Evolutionary conservation across 2,888 invertebrate species (phyloP), one percentile per base, ranked within the genome.

Genomic region (Perizoma affinitatum): DNA sequence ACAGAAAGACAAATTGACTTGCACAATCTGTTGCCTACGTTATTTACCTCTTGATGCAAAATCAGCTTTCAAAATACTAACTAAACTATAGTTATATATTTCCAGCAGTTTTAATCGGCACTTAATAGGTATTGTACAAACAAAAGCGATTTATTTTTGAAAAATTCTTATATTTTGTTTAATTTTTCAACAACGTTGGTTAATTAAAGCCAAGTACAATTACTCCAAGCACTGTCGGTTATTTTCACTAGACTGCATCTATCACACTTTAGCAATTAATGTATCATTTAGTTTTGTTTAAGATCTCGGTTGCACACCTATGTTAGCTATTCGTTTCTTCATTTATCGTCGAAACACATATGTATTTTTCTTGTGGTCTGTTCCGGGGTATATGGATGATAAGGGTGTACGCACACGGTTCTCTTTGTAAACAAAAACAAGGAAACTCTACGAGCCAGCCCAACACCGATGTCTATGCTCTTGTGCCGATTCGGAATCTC

Each of bases 391-490:
- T 79, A 92, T 1, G 92, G 92, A 61, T 92, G 92, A 65, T 90
- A 92, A 0, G 92, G 92, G 68, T 92, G 92, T 40, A 86, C 78
- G 61, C 88, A 88, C 40, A 88, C 87, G 2, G 89, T 84, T 63
- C 82, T 80, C 62, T 77, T 88, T 4, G 89, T 90, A 58, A 92
- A 92, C 33, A 92, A 71, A 55, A 92, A 90, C 40, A 88, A 77
- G 0, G 92, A 92, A 54, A 90, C 78, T 58, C 86, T 78, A 33
- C 92, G 74, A n/a, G 89, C 88, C 6, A 90, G 66, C 2, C 89
- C 89, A 5, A 89, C 87, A 0, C 86, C 81, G 6, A 91, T 91
- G 58, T 92, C 92, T 48, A 91, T 83, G 62, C 92, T 92, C 65
- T 79, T 90, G 61, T 87, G 90, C 55, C 89, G 79, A 42, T 7